Evolutionary conservation across 1,140 invertebrate species (phyloP), one percentile per base, ranked within the genome.

Genomic region (Brachionus calyciflorus): DNA sequence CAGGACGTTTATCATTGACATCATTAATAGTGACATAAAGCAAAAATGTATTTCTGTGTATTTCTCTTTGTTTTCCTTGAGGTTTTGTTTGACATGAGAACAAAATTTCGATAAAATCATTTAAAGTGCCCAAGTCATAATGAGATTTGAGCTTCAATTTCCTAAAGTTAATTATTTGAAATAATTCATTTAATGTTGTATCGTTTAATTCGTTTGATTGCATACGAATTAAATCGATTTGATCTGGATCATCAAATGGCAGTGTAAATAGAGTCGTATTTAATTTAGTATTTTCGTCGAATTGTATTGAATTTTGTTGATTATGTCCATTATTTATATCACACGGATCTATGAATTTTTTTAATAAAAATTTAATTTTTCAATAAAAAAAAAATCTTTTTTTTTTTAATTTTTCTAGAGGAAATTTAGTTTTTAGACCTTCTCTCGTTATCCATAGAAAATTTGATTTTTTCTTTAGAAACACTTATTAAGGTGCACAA

Each of bases 331-430:
- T 73, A n/a, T 40, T 51, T 21, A 73, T 49, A 21, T 73, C 46
- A 73, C 69, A 73, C 60, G 60, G 60, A 65, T 65, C 60, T 65
- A 24, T 41, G 44, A 28, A n/a, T n/a, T n/a, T n/a, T n/a, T n/a
- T n/a, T n/a, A n/a, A n/a, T n/a, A 37, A 37, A 3, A 37, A 37
- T 37, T 5, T 5, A 37, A 37, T 37, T 37, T 37, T 5, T 9
- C 4, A 37, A 5, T 37, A 37, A 9, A 37, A 9, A 37, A 37
- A 3, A 37, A 5, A 5, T 37, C 33, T 9, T 37, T 37, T 37
- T 37, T 3, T 37, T 3, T 37, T 37, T 37, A 37, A 37, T n/a
- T n/a, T n/a, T n/a, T n/a, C n/a, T n/a, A n/a, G n/a, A n/a, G n/a
- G n/a, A n/a, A n/a, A n/a, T n/a, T n/a, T n/a, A n/a, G n/a, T n/a